These are phyloP conservation scores for Calliopsis andreniformis DNA, from an alignment of 1,140 invertebrate genomes.

Conservation along the genomic window DNA sequence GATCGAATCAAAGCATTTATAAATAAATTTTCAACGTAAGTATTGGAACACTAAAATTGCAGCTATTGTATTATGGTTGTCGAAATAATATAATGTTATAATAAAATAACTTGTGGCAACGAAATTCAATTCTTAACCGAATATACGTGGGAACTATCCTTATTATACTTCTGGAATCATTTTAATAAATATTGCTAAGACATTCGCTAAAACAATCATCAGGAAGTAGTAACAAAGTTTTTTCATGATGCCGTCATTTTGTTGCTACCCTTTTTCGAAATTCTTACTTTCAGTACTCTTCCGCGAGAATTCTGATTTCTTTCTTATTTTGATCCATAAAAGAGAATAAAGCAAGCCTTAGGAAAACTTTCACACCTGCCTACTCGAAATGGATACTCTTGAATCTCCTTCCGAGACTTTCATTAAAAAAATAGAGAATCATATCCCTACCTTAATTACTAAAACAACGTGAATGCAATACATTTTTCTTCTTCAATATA, in stretches of 20 bases:
- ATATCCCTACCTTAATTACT: slow-evolving; percentile 2
- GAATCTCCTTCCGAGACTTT: slow-evolving; percentile 18
- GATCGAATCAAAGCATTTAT: no score
- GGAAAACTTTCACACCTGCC: slow-evolving; percentile 34
- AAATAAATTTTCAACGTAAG: no score
- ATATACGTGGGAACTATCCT: no score
- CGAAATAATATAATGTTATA: no score
- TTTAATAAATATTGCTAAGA: background rate
- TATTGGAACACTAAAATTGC: no score
- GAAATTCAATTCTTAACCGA: no score
- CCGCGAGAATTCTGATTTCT: slow-evolving; percentile 12
- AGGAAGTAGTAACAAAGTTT: slow-evolving; percentile 11
- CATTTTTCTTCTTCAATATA: no score
- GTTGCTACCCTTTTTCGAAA: slow-evolving; percentile 22
- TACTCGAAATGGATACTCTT: slow-evolving; percentile 24
- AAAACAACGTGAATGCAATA: background rate
- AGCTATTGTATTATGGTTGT: no score
- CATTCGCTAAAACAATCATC: slow-evolving; percentile 17
- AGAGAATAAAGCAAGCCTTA: background rate
- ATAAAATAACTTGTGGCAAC: no score
- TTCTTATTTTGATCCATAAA: slow-evolving; percentile 19
- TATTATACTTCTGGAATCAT: background rate
- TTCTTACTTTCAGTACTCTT: slow-evolving; percentile 30
- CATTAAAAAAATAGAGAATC: slow-evolving; percentile 20
- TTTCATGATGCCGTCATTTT: slow-evolving; percentile 8